Evolutionary conservation across 2,888 invertebrate genomes (phyloP), one percentile per base, ranked within the genome.

Genomic region (Sphaerophoria taeniata): DNA sequence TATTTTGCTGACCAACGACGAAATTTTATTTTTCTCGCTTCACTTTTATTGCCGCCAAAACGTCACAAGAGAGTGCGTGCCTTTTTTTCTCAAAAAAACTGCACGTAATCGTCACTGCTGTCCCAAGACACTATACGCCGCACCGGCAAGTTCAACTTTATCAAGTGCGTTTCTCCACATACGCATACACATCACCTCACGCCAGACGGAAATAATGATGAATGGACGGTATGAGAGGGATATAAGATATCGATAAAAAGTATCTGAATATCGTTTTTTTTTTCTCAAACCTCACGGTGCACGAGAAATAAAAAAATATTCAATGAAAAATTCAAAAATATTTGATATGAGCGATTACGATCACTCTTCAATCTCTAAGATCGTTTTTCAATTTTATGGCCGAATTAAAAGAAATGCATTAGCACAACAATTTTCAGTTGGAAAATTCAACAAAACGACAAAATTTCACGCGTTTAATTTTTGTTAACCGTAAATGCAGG

Each of bases 31-130:
- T 12, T 45, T 9, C 47, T 7, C 9, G 6, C 34, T 74, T 70
- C 73, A 71, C 78, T 70, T 5, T 11, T 67, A 60, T 60, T 65
- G 65, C 84, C 79, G 75, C 79, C 79, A 76, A 84, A 84, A 84
- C 75, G 75, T 75, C 79, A 79, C 79, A 72, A 31, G 53, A 63
- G 36, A 47, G 31, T 51, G 49, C 65, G 74, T 60, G 75, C 63
- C 56, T 84, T 71, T 65, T 53, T 76, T 67, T 43, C 53, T 16
- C 16, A 47, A 5, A 36, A 36, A 67, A 67, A 69, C 34, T 45
- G 61, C 53, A 77, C 56, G 45, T 61, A 63, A 14, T 61, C 36
- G 65, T 56, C 33, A 16, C 39, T 51, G 36, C 65, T 61, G 73
- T 65, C 45, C 56, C 9, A 70, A 71, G 7, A 60, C 60, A 43